Evolutionary conservation across 2,113 vertebrate genomes (phyloP), one percentile per base, ranked within the genome.

Genomic region (Meleagris gallopavo): DNA sequence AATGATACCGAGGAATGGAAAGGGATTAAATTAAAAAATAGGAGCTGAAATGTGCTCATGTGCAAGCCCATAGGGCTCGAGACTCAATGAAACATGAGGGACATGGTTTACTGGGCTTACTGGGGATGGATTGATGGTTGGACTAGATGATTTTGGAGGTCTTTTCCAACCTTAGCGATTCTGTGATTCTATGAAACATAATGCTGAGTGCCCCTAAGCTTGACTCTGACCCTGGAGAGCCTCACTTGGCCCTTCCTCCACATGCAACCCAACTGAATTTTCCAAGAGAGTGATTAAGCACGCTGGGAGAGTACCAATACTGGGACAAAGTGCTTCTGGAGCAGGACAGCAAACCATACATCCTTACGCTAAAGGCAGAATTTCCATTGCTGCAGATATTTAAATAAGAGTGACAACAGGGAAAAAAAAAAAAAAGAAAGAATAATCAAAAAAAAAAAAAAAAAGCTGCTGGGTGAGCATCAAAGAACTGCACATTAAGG

Each of bases 261-360:
- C 27, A 57, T 12, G 46, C 27, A 78, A 82, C 17, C 11, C 6
- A 7, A 3, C 58, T 78, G 8, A 13, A 32, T 34, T 79, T 80
- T 22, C 5, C 46, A 66, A 16, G 24, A 27, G 36, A 27, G 60
- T 14, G 25, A 38, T 24, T 40, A 16, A 40, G 36, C 34, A 62
- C 10, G 24, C 34, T 25, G 41, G 54, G 10, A 69, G 10, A 88
- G 20, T 7, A 3, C 10, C 41, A 32, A 70, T 5, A 2, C 14
- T 0, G 0, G 75, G 66, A 89, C 9, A 8, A 60, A 16, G 73
- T 0, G 0, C 4, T 7, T 54, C 55, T 0, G 0, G 66, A 71
- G 32, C 25, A 3, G 43, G 46, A 52, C 6, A 81, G 46, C 1
- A 0, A 74, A 25, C 77, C 34, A 1, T 15, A 1, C 48, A 7